Conservation (phyloP, 2,113 vertebrate species). For the Coryphaenoides rupestris region DNA sequence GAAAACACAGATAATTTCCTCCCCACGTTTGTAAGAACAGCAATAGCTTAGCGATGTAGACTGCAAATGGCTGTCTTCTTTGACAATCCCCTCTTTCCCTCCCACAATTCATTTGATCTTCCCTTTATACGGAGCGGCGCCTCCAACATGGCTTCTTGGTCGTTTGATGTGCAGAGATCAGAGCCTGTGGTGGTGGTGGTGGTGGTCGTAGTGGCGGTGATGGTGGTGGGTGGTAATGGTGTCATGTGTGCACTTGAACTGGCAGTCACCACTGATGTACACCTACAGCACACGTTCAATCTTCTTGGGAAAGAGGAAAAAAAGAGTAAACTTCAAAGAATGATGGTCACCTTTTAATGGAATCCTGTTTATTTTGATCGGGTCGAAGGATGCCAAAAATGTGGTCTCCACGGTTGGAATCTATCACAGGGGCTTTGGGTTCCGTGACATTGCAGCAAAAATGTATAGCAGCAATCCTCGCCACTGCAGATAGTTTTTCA, state of each 20-base stretch:
- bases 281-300: constrained; percentile 31
- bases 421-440: constrained; percentile 36
- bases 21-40: too few relatives aligned
- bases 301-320: constrained; percentile 44
- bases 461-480: neutral
- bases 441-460: constrained; percentile 17
- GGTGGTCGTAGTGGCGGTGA: constrained; percentile 1
- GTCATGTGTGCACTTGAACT: too few relatives aligned
- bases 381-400: too few relatives aligned
- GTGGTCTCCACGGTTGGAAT: constrained; percentile 24
- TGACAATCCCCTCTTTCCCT: constrained; percentile 26
- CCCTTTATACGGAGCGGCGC: constrained; percentile 31
- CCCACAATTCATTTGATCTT: constrained; percentile 58
- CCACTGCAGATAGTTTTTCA: too few relatives aligned
- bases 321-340: constrained; percentile 51
- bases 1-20: too few relatives aligned
- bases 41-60: constrained; percentile 54
- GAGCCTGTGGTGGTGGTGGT: constrained; percentile 35
- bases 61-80: neutral
- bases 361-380: constrained; percentile 7
- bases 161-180: constrained; percentile 68
- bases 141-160: constrained; percentile 39
- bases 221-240: too few relatives aligned
- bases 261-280: too few relatives aligned
- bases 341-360: constrained; percentile 26